A percentile compares a stretch with the other conserved stretches of the same genome.
Evolutionary conservation across 2,888 invertebrate species (phyloP).

Genomic region (Patella depressa): DNA sequence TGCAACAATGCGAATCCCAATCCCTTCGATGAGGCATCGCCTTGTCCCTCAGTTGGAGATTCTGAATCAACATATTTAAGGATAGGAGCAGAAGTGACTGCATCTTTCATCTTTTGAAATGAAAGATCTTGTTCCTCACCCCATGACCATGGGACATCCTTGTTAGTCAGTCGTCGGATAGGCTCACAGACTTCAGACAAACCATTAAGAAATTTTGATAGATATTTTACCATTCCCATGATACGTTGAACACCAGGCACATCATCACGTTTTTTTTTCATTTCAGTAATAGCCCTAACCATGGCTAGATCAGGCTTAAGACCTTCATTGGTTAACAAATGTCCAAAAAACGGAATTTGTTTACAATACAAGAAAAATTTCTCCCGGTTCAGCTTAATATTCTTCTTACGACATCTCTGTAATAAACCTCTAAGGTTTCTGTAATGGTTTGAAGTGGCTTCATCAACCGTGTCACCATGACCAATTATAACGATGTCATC

Average conservation of each 20-base stretch:
- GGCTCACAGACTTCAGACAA: constrained; percentile 27
- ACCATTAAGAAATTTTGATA: constrained; percentile 36
- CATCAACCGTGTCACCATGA: neutral
- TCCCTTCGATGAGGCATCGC: constrained; percentile 33
- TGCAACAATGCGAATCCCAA: constrained; percentile 42
- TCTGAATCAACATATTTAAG: constrained; percentile 27
- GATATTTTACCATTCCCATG: constrained; percentile 35
- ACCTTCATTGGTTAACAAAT: constrained; percentile 25
- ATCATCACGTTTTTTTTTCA: constrained; percentile 27
- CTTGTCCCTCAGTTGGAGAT: constrained; percentile 24
- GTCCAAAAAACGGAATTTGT: constrained; percentile 29
- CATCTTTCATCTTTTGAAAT: constrained; percentile 26
- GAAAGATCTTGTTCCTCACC: constrained; percentile 30
- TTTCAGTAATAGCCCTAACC: constrained; percentile 27
- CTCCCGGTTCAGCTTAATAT: constrained; percentile 26
- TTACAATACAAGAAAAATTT: constrained; percentile 22
- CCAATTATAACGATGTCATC: constrained; percentile 41
- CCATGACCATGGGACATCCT: constrained; percentile 29
- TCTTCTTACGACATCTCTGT: constrained; percentile 24
- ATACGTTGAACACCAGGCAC: constrained; percentile 30
- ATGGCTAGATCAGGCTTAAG: constrained; percentile 34
- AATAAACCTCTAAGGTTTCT: constrained; percentile 26
- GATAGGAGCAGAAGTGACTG: constrained; percentile 27
- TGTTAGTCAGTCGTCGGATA: constrained; percentile 21
- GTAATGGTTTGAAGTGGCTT: constrained; percentile 30